phyloP scores from a whole-genome alignment of 2,888 invertebrate genomes.

The Synergus umbraculus region DNA sequence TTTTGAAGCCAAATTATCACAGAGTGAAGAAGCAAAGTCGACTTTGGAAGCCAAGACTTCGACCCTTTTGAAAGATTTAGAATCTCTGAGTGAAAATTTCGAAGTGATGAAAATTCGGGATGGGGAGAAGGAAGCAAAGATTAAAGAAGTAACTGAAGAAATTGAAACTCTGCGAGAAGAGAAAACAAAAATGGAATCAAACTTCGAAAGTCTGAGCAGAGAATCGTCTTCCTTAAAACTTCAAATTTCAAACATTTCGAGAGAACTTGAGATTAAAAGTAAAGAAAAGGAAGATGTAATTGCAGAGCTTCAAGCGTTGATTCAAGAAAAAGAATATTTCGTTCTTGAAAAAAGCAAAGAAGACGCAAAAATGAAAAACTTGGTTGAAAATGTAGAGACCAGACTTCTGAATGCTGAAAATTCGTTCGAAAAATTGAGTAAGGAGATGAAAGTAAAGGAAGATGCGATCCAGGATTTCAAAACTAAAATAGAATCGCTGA shows the following conservation, averaged over 20 bases:
- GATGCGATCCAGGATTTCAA: constrained; percentile 54
- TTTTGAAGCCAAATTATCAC: constrained; percentile 42
- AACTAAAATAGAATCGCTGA: constrained; percentile 56
- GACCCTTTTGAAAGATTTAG: constrained; percentile 47
- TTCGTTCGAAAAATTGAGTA: background rate
- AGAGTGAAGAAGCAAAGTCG: constrained; percentile 35
- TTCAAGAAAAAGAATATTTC: background rate
- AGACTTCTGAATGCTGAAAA: background rate
- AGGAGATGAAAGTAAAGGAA: constrained; percentile 56
- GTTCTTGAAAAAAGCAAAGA: background rate
- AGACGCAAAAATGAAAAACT: background rate
- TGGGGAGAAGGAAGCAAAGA: constrained; percentile 41
- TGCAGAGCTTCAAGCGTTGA: background rate
- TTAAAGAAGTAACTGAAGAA: constrained; percentile 26
- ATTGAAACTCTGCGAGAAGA: background rate
- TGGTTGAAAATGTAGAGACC: background rate
- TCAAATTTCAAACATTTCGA: constrained; percentile 14
- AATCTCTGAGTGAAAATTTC: constrained; percentile 44
- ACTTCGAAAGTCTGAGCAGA: background rate
- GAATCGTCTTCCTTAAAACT: background rate
- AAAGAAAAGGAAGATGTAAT: constrained; percentile 6
- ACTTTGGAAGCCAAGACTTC: constrained; percentile 45
- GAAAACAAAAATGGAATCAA: background rate
- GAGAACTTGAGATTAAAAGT: constrained; percentile 31
- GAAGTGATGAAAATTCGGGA: constrained; percentile 44